Evolutionary conservation across 2,797 vertebrate species (phyloP), one percentile per base, ranked within the genome.

Genomic region (Mormyrus proboscirostris): DNA sequence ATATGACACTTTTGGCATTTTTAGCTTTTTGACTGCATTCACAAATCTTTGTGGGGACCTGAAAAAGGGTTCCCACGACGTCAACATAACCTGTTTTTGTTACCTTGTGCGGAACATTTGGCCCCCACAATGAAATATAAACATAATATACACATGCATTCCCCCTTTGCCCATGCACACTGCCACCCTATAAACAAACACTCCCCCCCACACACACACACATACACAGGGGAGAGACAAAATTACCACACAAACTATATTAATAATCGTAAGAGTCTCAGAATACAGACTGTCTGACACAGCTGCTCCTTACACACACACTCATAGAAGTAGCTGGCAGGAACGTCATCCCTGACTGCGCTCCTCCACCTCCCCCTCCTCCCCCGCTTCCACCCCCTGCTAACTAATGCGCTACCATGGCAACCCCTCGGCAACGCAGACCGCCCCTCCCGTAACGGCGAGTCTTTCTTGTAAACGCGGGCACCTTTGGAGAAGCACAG

Each of bases 121-220:
- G 53, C 19, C 51, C 53, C 16, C 16, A 19, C 53, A 19, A 19
- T 1, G 4, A 19, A 57, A 57, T n/a, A 57, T n/a, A 6, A 57
- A 57, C 4, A n/a, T n/a, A 57, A n/a, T 2, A 57, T 33, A 59
- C 22, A 62, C 19, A 83, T 69, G 14, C 53, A 62, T 10, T 62
- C 41, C 25, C 7, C 29, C 29, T 29, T 29, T 25, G 38, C 29
- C 12, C 57, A 69, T 29, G 65, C 83, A 86, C 88, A 55, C 2
- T 38, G 55, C 10, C 14, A 16, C 25, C 88, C n/a, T 55, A 89
- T 41, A 89, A 55, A 89, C 73, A 89, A 76, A 88, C 51, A 82
- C 1, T 10, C 88, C 41, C 16, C 49, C 55, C 82, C 69, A 88
- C 50, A 79, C 0, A 41, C n/a, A 88, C 50, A 65, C 10, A 88